Base-by-base conservation (phyloP, 2,888 invertebrate genomes). In the Latrodectus elegans region DNA sequence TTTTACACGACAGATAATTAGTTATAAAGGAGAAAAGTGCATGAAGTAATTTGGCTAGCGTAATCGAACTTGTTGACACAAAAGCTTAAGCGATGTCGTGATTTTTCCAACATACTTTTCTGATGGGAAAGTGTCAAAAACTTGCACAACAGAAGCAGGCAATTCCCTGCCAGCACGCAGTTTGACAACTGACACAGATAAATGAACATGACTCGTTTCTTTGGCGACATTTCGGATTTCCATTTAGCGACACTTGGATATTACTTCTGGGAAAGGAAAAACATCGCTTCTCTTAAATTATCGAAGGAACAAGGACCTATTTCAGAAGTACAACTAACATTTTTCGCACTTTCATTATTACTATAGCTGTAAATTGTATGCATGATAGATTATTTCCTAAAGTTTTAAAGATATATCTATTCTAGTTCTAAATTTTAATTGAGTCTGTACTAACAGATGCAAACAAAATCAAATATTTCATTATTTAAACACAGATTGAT, bases 41-140 rank as follows among this genome's bases (percentile, higher is more conserved):
- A n/a, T 22, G 38, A 64, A 64, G 74, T 65, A 74, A 74, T 81
- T 74, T 67, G 67, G 72, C 74, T 60, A 82, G 70, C 70, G 75
- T 82, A 82, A 82, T 82, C 82, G 75, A 82, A 82, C 82, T 75
- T 82, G 82, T 82, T 82, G 82, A 82, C 82, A 60, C 82, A 68
- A 68, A 68, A 68, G 70, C 74, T 75, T 22, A 68, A 60, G 70
- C 53, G 60, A 64, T 55, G 52, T 68, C 75, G 26, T 65, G 70
- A 67, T 75, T 75, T 80, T 80, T 80, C 72, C 60, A n/a, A 12
- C 60, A 60, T 60, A 60, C n/a, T 60, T 60, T 49, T 53, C 10
- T 6, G 10, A 51, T 52, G 26, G 4, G 70, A 17, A 53, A 55
- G 68, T 82, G 74, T 82, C 81, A 65, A 17, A 75, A 82, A 60